phyloP scores from a whole-genome alignment of 2,113 vertebrate species.

The Corynorhinus townsendii region DNA sequence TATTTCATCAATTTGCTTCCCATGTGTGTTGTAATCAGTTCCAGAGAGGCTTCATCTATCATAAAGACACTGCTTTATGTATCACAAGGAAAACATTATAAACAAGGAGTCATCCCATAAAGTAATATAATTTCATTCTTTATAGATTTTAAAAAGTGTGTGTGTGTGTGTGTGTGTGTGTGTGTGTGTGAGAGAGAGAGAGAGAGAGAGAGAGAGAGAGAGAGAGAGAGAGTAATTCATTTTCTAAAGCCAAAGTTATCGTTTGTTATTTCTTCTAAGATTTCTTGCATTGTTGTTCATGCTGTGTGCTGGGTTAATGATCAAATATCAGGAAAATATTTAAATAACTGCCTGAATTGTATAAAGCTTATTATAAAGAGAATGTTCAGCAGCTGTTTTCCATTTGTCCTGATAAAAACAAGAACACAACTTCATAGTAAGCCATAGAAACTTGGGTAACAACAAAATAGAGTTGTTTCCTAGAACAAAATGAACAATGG shows the following conservation, averaged over 20 bases:
- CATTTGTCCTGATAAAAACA: conserved; percentile 27
- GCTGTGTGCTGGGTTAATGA: not conserved
- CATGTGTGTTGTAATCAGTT: conserved; percentile 49
- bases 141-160: not conserved
- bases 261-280: not conserved
- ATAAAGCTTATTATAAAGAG: conserved; percentile 6
- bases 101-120: not conserved
- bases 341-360: conserved; percentile 20
- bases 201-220: not conserved
- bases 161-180: not conserved
- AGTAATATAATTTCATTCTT: conserved; percentile 34
- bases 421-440: not conserved
- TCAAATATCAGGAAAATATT: conserved; percentile 41
- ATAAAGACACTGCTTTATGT: conserved; percentile 22
- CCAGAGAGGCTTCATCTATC: conserved; percentile 51
- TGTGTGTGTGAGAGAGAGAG: not conserved
- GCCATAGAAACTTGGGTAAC: not conserved
- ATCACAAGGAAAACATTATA: conserved; percentile 40
- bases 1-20: conserved; percentile 47
- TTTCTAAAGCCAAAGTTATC: not conserved
- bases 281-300: not conserved
- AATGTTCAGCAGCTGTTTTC: conserved; percentile 52
- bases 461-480: conserved; percentile 4
- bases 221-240: not conserved
- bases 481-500: not conserved